phyloP scores from a whole-genome alignment of 2,113 vertebrate genomes.

The Forbesichthys papilliferus region DNA sequence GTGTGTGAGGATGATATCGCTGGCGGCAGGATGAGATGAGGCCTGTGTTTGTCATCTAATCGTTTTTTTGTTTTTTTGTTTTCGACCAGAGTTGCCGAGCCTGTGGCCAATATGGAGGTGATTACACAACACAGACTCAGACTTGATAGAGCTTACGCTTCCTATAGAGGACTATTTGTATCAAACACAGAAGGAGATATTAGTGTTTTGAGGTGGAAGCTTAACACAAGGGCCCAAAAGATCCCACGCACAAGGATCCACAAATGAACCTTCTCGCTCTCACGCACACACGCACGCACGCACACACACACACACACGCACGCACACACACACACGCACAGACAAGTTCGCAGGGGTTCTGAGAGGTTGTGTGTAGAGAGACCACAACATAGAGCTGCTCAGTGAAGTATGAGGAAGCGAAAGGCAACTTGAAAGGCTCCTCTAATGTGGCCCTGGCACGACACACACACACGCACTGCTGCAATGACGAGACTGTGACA shows the following conservation, averaged over 20 bases:
- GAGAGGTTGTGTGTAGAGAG: constrained; percentile 71
- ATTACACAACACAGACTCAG: constrained; percentile 39
- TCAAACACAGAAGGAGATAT: constrained; percentile 46
- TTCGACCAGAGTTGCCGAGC: constrained; percentile 49
- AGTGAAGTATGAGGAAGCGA: constrained; percentile 76
- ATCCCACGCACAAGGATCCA: constrained; percentile 50
- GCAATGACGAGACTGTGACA: constrained; percentile 18
- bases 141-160: constrained; percentile 36
- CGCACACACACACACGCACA: constrained; percentile 40
- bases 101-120: constrained; percentile 56
- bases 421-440: constrained; percentile 78
- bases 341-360: constrained; percentile 55
- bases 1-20: constrained; percentile 1
- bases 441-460: constrained; percentile 78
- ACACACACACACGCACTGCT: constrained; percentile 47
- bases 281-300: constrained; percentile 16
- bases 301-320: constrained; percentile 46
- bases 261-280: constrained; percentile 18
- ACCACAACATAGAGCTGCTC: constrained; percentile 82
- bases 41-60: constrained; percentile 62
- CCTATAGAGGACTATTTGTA: constrained; percentile 19
- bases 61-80: constrained; percentile 19
- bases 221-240: constrained; percentile 11
- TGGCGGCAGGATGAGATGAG: constrained; percentile 46
- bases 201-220: constrained; percentile 19